A percentile compares a stretch with the other conserved stretches of the same genome.
These are phyloP conservation scores for Odontamblyopus rebecca DNA, from an alignment of 2,797 vertebrate genomes.

Conservation along the genomic window DNA sequence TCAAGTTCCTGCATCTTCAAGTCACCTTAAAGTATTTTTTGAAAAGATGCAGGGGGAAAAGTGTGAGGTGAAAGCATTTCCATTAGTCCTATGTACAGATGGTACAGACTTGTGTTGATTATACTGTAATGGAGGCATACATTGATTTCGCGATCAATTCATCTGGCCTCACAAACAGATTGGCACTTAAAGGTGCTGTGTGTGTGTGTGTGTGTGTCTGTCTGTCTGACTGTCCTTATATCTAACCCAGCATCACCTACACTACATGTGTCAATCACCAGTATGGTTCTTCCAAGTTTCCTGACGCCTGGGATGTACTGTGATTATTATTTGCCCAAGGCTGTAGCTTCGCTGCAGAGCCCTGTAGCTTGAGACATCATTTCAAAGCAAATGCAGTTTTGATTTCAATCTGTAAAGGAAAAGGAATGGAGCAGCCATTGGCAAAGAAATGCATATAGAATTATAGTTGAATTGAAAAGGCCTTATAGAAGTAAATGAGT, in stretches of 20 bases:
- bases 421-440: not conserved
- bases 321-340: not conserved
- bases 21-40: not conserved
- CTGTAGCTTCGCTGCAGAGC: not conserved
- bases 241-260: not conserved
- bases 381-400: constrained; percentile 6
- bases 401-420: not conserved
- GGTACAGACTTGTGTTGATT: not conserved
- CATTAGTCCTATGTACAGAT: not conserved
- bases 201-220: not conserved
- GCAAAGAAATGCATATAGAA: not conserved
- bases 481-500: not conserved
- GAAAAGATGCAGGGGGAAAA: not conserved
- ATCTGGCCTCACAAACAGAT: not conserved
- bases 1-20: not conserved
- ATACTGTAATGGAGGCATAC: not conserved
- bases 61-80: constrained; percentile 25
- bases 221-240: not conserved
- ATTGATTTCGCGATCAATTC: constrained; percentile 16
- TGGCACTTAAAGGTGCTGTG: not conserved
- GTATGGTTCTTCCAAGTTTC: not conserved
- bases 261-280: not conserved
- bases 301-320: not conserved
- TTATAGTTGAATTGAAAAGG: not conserved
- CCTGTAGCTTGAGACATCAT: not conserved